Evolutionary conservation across 2,797 vertebrate genomes (phyloP).

Genomic region (Eospalax fontanierii): DNA sequence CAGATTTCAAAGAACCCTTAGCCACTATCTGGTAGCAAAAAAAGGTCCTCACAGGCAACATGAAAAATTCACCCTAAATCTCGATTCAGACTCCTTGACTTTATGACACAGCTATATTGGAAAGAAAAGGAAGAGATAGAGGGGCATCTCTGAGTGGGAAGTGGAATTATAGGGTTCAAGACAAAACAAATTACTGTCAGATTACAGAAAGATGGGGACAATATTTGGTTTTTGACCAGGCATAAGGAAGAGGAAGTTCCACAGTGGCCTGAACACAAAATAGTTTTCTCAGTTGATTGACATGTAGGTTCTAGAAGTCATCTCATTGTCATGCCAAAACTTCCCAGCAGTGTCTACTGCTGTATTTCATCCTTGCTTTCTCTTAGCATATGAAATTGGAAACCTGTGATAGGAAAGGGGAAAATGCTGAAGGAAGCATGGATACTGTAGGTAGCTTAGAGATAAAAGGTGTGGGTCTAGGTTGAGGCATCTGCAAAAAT

Average conservation of each 20-base stretch:
- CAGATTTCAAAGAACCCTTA: constrained; percentile 9
- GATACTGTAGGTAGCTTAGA: not conserved
- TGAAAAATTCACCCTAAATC: constrained; percentile 52
- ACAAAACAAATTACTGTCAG: constrained; percentile 30
- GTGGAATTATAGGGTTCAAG: not conserved
- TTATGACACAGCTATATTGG: constrained; percentile 27
- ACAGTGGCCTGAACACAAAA: not conserved
- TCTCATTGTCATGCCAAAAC: not conserved
- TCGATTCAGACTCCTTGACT: constrained; percentile 13
- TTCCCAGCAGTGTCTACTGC: not conserved
- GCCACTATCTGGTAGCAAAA: not conserved
- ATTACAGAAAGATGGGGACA: not conserved
- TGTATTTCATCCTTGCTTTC: not conserved
- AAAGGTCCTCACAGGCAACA: constrained; percentile 33
- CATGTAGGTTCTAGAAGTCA: not conserved
- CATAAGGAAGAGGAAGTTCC: constrained; percentile 31
- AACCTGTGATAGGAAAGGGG: not conserved
- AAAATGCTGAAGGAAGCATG: constrained; percentile 38
- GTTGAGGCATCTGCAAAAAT: not conserved
- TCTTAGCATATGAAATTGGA: not conserved
- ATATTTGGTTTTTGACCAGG: constrained; percentile 10
- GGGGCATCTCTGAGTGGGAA: not conserved
- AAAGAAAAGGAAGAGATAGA: constrained; percentile 42
- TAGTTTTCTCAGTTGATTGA: not conserved
- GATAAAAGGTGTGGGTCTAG: not conserved